These are phyloP conservation scores for human DNA, from an alignment of 2,113 vertebrate genomes.

Conservation along the genomic window DNA sequence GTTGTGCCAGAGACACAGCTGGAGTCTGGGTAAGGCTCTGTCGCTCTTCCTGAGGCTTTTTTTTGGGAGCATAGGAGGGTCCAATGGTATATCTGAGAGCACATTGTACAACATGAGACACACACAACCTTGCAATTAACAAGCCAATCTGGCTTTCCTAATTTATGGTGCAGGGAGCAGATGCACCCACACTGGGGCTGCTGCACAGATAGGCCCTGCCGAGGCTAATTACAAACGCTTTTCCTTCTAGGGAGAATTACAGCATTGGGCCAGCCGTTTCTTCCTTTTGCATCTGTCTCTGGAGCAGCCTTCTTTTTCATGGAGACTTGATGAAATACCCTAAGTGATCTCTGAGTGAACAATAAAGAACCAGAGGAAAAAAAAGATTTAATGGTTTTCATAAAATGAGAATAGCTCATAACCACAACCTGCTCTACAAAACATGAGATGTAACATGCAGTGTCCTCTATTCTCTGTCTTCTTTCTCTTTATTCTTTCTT, in stretches of 20 bases:
- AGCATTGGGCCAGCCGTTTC: background rate
- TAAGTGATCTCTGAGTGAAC: background rate
- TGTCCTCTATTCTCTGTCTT: background rate
- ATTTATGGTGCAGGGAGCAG: background rate
- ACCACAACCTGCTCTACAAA: background rate
- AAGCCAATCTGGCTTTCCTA: background rate
- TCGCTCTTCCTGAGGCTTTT: background rate
- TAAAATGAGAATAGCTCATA: background rate
- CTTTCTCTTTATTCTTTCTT: background rate
- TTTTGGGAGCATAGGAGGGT: background rate
- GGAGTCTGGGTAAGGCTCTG: background rate
- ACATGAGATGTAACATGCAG: rapidly evolving
- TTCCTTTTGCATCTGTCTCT: background rate
- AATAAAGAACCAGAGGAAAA: background rate
- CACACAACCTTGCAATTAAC: background rate
- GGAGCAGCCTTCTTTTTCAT: background rate
- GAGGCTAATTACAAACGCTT: background rate
- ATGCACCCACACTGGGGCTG: rapidly evolving
- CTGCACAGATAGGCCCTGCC: background rate
- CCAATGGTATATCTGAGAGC: background rate
- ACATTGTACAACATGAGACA: too few relatives aligned
- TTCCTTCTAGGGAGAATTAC: background rate
- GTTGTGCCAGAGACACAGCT: background rate
- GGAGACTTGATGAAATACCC: background rate
- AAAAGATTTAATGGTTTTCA: background rate